Evolutionary conservation across 2,888 invertebrate genomes (phyloP).

Genomic region (Nemurella pictetii): DNA sequence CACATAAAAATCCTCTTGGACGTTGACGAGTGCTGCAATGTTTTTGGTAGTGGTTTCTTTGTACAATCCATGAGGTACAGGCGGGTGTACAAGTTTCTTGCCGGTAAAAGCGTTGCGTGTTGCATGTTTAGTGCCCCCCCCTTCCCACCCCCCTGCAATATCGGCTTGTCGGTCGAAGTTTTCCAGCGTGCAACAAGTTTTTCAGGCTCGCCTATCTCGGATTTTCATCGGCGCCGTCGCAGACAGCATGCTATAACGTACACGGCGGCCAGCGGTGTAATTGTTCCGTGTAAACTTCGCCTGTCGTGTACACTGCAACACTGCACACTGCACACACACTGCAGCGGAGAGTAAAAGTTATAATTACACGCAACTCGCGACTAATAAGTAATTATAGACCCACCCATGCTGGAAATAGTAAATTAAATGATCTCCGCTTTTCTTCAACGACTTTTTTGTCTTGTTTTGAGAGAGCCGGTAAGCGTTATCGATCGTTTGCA

Average conservation of each 20-base stretch:
- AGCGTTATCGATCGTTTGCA: no score
- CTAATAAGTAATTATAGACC: neutral
- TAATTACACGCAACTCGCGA: neutral
- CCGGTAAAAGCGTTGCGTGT: neutral
- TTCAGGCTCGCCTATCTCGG: neutral
- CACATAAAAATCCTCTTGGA: neutral
- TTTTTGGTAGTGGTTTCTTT: neutral
- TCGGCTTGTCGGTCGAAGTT: no score
- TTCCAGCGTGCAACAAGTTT: neutral
- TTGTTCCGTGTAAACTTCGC: neutral
- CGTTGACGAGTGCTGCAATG: neutral
- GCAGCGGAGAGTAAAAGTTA: neutral
- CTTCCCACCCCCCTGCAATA: no score
- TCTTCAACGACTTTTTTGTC: no score
- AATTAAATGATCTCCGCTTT: neutral
- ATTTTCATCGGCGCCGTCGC: neutral
- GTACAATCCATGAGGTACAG: neutral
- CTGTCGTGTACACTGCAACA: neutral
- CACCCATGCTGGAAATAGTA: neutral
- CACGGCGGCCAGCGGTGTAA: neutral
- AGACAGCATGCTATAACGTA: neutral
- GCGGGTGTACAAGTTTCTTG: neutral
- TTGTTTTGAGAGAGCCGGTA: no score
- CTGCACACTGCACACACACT: neutral
- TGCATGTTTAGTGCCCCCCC: no score